These are phyloP conservation scores for Triops longicaudatus DNA, from an alignment of 1,140 invertebrate genomes.

Conservation along the genomic window DNA sequence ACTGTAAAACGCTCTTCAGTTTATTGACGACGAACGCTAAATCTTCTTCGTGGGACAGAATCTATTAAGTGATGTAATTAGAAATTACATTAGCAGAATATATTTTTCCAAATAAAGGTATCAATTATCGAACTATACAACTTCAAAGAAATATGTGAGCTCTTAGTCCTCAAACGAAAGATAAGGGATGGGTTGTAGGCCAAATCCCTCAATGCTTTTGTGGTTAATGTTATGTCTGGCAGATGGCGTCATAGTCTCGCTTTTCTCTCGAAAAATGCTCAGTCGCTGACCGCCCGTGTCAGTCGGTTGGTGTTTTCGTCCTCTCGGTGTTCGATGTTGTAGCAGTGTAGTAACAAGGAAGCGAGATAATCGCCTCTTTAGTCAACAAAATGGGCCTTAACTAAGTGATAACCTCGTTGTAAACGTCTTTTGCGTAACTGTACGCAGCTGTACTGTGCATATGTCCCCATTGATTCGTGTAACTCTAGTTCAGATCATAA, in stretches of 20 bases:
- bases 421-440: not conserved
- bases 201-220: no score
- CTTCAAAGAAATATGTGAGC: no score
- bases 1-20: no score
- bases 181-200: no score
- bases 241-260: not conserved
- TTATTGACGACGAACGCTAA: no score
- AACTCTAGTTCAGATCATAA: not conserved
- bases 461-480: not conserved
- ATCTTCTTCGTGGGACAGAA: no score
- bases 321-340: not conserved
- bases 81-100: no score
- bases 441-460: not conserved
- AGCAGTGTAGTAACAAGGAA: constrained; percentile 2
- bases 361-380: not conserved
- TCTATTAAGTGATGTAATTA: no score
- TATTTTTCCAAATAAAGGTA: no score
- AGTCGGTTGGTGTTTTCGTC: not conserved
- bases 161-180: no score
- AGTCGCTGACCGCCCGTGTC: not conserved
- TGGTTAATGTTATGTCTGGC: no score
- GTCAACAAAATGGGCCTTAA: constrained; percentile 11
- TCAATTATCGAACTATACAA: no score
- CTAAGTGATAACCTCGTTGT: not conserved
- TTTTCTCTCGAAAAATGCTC: not conserved